phyloP scores from a whole-genome alignment of 2,888 invertebrate genomes.

The Deroplatys truncata region DNA sequence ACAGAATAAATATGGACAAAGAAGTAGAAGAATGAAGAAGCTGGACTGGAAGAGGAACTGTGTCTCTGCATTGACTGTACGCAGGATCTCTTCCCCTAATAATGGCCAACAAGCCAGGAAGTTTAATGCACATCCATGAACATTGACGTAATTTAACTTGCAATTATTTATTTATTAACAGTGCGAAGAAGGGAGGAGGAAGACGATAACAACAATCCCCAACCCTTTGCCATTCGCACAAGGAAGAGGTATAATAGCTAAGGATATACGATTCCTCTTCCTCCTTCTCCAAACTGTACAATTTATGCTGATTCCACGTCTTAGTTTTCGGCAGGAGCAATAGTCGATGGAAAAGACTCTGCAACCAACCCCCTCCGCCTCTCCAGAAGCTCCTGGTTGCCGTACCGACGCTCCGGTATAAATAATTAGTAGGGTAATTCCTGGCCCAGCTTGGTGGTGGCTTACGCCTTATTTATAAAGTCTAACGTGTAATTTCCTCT shows the following conservation, averaged over 20 bases:
- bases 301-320: slow-evolving; percentile 53
- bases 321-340: slow-evolving; percentile 36
- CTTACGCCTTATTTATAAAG: slow-evolving; percentile 28
- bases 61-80: neutral
- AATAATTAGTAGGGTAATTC: slow-evolving; percentile 27
- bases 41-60: neutral
- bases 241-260: slow-evolving; percentile 19
- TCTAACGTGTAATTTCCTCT: slow-evolving; percentile 21
- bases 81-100: slow-evolving; percentile 5
- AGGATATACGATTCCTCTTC: slow-evolving; percentile 9
- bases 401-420: slow-evolving; percentile 4
- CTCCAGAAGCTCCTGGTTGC: neutral
- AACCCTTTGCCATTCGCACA: neutral
- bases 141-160: slow-evolving; percentile 30
- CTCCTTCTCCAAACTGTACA: slow-evolving; percentile 44
- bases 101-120: slow-evolving; percentile 16
- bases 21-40: no score
- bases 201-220: slow-evolving; percentile 20
- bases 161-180: slow-evolving; percentile 33
- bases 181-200: slow-evolving; percentile 27
- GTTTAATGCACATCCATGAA: slow-evolving; percentile 27
- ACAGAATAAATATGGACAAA: no score
- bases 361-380: no score
- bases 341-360: neutral
- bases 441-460: neutral